Percentiles rank a stretch among this genome's conserved stretches.
Evolutionary conservation across 2,113 vertebrate species (phyloP).

Genomic region (Petrocephalus zakoni): DNA sequence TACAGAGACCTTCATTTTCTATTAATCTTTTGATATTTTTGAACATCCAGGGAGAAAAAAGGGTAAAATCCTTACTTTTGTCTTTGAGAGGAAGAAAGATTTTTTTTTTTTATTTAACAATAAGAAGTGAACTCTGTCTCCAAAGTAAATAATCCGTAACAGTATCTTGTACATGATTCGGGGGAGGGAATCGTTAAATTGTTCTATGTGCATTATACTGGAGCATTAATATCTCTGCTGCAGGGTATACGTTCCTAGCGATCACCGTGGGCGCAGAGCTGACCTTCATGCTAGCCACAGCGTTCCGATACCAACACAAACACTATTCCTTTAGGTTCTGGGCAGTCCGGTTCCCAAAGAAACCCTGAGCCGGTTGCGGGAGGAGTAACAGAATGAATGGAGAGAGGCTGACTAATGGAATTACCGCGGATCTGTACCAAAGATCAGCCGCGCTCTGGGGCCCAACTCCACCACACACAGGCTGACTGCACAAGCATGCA

Average conservation of each 20-base stretch:
- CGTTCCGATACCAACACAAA: not conserved
- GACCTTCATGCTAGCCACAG: not conserved
- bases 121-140: not conserved
- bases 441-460: not conserved
- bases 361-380: not conserved
- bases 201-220: not conserved
- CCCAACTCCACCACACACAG: not conserved
- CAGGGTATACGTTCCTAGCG: not conserved
- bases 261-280: not conserved
- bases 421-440: not conserved
- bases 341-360: not conserved
- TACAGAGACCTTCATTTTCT: not conserved
- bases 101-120: conserved; percentile 1
- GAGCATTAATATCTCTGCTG: conserved; percentile 4
- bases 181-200: conserved; percentile 3
- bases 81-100: not conserved
- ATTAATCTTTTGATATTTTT: not conserved
- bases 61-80: not conserved
- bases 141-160: not conserved
- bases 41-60: not conserved
- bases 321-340: not conserved
- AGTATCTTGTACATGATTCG: not conserved
- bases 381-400: no score
- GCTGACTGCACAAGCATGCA: not conserved
- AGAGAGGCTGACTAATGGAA: not conserved